Conservation (phyloP, 2,797 vertebrate species). For the Delichon dasypus region DNA sequence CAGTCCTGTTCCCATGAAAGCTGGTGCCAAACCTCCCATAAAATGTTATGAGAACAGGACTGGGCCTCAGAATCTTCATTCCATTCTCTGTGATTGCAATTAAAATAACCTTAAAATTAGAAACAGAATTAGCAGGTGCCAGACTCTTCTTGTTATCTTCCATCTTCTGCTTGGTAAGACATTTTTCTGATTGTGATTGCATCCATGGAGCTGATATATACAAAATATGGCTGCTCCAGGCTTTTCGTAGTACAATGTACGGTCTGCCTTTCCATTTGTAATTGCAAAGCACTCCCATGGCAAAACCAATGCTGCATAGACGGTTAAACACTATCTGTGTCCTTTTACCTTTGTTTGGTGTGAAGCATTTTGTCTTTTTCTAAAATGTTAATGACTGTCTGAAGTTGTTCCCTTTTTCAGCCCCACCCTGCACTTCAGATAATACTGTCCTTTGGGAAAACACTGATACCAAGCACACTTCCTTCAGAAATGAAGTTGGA, state of each 20-base stretch:
- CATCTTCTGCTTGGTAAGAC: background rate
- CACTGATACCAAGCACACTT: background rate
- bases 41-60: conserved; percentile 14
- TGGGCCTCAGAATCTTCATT: background rate
- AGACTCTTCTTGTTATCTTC: background rate
- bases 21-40: conserved; percentile 1
- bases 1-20: conserved; percentile 12
- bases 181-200: background rate
- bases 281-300: background rate
- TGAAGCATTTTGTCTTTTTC: background rate
- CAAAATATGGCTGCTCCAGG: background rate
- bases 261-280: background rate
- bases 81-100: background rate
- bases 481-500: background rate
- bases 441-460: background rate
- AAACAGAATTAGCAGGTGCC: background rate
- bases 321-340: background rate
- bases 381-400: background rate
- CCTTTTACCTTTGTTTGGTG: background rate
- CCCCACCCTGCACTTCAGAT: background rate
- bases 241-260: background rate
- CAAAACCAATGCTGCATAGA: background rate
- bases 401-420: background rate
- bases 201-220: background rate
- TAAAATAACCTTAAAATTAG: conserved; percentile 12